These are phyloP conservation scores for Coenonympha arcania DNA, from an alignment of 2,888 invertebrate genomes.

Conservation along the genomic window DNA sequence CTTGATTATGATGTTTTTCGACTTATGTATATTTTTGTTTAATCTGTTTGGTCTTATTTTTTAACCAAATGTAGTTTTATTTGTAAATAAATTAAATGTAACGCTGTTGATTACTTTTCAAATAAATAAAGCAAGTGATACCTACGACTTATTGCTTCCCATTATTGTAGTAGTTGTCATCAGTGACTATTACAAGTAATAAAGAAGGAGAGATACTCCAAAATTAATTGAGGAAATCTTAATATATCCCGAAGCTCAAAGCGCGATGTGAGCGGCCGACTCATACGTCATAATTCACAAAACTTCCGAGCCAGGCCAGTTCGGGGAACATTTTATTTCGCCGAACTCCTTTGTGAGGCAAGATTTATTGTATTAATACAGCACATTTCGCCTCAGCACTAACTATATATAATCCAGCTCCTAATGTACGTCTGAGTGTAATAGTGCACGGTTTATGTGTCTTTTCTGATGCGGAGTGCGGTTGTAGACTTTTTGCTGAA, in stretches of 20 bases:
- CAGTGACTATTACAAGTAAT: neutral
- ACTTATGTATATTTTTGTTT: too few relatives aligned
- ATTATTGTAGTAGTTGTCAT: too few relatives aligned
- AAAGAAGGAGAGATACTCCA: neutral
- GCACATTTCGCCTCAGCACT: conserved; percentile 30
- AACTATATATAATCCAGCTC: conserved; percentile 21
- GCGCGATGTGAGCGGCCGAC: conserved; percentile 8
- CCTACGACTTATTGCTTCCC: too few relatives aligned
- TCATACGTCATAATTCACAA: conserved; percentile 31
- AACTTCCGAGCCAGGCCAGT: conserved; percentile 33
- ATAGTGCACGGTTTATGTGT: conserved; percentile 11
- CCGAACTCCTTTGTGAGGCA: conserved; percentile 34
- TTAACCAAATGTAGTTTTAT: too few relatives aligned
- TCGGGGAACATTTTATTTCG: conserved; percentile 35
- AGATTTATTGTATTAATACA: conserved; percentile 40
- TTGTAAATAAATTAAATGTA: too few relatives aligned
- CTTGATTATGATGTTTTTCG: too few relatives aligned
- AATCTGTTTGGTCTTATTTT: too few relatives aligned
- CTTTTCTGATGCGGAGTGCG: neutral
- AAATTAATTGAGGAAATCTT: conserved; percentile 5
- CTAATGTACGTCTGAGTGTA: conserved; percentile 11
- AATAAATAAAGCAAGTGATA: too few relatives aligned
- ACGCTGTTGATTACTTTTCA: too few relatives aligned
- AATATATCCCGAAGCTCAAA: conserved; percentile 5
- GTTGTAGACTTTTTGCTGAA: neutral